phyloP scores from a whole-genome alignment of 2,113 vertebrate species.

The Columba janthina region DNA sequence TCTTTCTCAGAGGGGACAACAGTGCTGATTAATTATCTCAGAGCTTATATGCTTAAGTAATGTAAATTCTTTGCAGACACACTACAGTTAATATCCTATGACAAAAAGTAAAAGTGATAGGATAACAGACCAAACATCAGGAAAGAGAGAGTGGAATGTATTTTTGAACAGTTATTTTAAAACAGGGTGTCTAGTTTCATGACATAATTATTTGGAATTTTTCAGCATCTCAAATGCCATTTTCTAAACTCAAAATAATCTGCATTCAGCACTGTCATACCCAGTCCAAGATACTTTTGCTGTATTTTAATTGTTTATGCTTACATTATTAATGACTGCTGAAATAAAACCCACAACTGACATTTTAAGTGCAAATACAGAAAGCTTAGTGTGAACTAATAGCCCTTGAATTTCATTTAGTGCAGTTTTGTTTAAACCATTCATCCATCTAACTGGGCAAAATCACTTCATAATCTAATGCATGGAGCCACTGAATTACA shows the following conservation, averaged over 20 bases:
- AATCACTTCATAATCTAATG: background rate
- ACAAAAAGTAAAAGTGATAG: background rate
- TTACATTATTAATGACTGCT: slow-evolving; percentile 23
- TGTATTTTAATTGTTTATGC: background rate
- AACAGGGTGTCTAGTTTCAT: slow-evolving; percentile 32
- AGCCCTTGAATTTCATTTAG: background rate
- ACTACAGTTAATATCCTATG: background rate
- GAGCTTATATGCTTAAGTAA: background rate
- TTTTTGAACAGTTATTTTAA: slow-evolving; percentile 21
- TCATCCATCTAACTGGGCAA: background rate
- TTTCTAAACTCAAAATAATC: slow-evolving; percentile 2
- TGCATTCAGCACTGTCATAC: background rate
- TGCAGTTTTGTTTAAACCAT: background rate
- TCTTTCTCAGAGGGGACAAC: background rate
- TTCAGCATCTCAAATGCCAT: slow-evolving; percentile 25
- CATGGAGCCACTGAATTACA: background rate
- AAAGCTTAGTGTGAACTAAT: background rate
- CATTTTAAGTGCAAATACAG: slow-evolving; percentile 3
- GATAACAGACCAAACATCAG: background rate
- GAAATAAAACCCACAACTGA: background rate
- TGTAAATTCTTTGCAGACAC: background rate
- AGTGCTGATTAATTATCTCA: background rate
- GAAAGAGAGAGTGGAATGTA: background rate
- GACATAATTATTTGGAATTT: slow-evolving; percentile 5
- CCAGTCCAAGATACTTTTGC: background rate